Evolutionary conservation across 2,113 vertebrate genomes (phyloP).

Genomic region (Burhinus oedicnemus): DNA sequence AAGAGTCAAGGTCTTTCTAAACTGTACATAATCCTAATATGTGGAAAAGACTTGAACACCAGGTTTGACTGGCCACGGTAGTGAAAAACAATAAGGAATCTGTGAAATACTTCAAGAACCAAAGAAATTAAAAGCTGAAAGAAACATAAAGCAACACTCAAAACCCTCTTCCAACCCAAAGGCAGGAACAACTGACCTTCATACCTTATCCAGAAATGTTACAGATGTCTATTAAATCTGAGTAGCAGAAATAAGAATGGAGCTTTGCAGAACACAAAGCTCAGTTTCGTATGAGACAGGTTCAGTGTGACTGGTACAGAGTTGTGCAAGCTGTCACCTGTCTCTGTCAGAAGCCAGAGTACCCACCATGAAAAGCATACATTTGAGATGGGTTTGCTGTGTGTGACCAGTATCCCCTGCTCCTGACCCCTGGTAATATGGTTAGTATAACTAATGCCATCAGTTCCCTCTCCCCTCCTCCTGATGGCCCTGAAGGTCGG

Average conservation of each 20-base stretch:
- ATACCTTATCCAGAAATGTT: not conserved
- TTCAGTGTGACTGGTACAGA: not conserved
- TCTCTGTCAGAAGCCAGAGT: not conserved
- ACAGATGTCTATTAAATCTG: not conserved
- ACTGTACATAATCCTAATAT: not conserved
- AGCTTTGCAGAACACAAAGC: not conserved
- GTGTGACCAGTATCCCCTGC: not conserved
- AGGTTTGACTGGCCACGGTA: not conserved
- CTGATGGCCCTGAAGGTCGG: not conserved
- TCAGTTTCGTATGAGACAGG: not conserved
- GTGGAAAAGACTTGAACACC: not conserved
- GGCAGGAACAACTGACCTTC: not conserved
- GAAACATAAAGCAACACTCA: not conserved
- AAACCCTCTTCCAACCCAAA: not conserved
- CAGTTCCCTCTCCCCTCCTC: not conserved
- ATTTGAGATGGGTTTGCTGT: not conserved
- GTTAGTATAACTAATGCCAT: not conserved
- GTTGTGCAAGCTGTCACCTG: not conserved
- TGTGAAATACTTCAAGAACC: not conserved
- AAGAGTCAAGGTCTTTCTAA: not conserved
- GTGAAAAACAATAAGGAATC: not conserved
- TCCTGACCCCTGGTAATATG: not conserved
- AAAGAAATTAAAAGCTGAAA: not conserved
- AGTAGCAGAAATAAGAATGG: not conserved
- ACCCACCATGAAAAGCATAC: not conserved